Conservation (phyloP, 2,888 invertebrate genomes). For the Plutella xylostella region DNA sequence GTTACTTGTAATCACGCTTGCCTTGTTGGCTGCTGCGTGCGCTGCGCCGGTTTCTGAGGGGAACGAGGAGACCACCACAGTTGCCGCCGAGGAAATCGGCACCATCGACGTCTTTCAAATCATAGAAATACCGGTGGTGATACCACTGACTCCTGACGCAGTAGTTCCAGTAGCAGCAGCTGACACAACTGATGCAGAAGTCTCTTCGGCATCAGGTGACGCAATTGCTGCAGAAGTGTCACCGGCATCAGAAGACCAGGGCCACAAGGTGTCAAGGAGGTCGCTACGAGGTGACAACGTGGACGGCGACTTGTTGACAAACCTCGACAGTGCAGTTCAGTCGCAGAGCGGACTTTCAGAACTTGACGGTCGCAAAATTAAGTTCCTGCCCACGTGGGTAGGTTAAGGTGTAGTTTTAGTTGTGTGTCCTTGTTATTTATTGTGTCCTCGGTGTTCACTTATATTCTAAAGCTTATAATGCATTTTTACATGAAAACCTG, state of each 20-base stretch:
- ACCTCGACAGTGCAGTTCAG: slow-evolving; percentile 37
- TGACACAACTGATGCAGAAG: slow-evolving; percentile 17
- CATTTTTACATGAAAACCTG: too few relatives aligned
- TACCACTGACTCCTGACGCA: slow-evolving; percentile 22
- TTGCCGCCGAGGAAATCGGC: slow-evolving; percentile 24
- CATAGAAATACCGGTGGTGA: slow-evolving; percentile 36
- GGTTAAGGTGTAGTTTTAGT: too few relatives aligned
- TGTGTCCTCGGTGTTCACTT: too few relatives aligned
- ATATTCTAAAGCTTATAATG: too few relatives aligned
- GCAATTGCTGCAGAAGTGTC: slow-evolving; percentile 23
- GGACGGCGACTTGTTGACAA: slow-evolving; percentile 44
- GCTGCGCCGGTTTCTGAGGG: slow-evolving; percentile 35
- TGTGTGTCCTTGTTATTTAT: too few relatives aligned
- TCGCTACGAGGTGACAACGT: slow-evolving; percentile 46
- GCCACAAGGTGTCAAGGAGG: slow-evolving; percentile 43
- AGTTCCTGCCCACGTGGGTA: slow-evolving; percentile 53
- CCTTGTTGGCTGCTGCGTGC: slow-evolving; percentile 28
- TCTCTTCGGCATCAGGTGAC: too few relatives aligned
- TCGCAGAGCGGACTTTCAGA: slow-evolving; percentile 30
- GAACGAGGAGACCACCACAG: slow-evolving; percentile 26
- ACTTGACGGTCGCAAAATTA: slow-evolving; percentile 50
- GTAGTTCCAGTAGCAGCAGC: slow-evolving; percentile 25
- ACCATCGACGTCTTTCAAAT: slow-evolving; percentile 37
- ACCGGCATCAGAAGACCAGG: slow-evolving; percentile 18
- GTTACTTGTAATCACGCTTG: slow-evolving; percentile 40